phyloP scores from a whole-genome alignment of 2,113 vertebrate genomes.

The Sebastes fasciatus region DNA sequence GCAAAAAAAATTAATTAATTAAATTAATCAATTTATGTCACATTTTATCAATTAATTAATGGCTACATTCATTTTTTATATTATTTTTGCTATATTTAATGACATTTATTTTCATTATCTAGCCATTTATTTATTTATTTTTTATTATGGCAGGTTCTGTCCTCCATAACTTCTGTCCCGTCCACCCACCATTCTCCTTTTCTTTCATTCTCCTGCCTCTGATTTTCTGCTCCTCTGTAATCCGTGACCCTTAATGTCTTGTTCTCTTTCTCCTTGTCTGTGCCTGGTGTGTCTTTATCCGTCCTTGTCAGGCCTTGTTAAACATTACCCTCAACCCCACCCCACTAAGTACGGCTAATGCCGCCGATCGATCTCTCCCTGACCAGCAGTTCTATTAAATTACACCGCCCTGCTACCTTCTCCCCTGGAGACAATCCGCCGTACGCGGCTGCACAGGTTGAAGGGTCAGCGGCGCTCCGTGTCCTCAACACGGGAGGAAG shows the following conservation, averaged over 20 bases:
- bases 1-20: too few relatives aligned
- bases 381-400: slow-evolving; percentile 59
- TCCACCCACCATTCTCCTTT: not conserved
- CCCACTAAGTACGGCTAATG: slow-evolving; percentile 52
- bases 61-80: too few relatives aligned
- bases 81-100: too few relatives aligned
- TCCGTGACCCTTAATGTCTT: slow-evolving; percentile 2
- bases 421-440: slow-evolving; percentile 5
- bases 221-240: not conserved
- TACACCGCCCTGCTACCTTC: slow-evolving; percentile 19
- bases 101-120: too few relatives aligned
- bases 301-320: slow-evolving; percentile 62
- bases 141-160: too few relatives aligned
- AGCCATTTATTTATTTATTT: too few relatives aligned
- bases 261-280: slow-evolving; percentile 1
- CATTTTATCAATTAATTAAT: too few relatives aligned
- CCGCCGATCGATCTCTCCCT: slow-evolving; percentile 49
- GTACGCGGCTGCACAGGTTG: slow-evolving; percentile 6
- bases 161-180: not conserved
- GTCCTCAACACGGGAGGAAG: slow-evolving; percentile 3
- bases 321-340: slow-evolving; percentile 41
- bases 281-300: slow-evolving; percentile 33
- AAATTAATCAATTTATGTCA: too few relatives aligned
- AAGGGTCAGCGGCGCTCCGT: slow-evolving; percentile 24
- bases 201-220: not conserved